Conservation (phyloP, 2,888 invertebrate species). For the Lepidonotus clava region DNA sequence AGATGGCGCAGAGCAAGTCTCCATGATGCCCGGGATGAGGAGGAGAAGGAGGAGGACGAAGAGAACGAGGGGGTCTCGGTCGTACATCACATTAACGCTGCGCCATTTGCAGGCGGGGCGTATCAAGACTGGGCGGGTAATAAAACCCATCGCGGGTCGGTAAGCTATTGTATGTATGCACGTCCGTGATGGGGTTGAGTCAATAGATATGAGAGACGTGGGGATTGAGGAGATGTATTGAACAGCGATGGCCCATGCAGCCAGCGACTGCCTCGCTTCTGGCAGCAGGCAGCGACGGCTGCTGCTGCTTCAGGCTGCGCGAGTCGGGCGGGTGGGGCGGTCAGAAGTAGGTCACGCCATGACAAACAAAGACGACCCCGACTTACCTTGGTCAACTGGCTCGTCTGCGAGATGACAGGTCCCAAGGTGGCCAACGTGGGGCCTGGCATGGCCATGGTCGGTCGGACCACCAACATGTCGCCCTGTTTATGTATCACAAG, state of each 20-base stretch:
- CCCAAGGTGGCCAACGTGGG: conserved; percentile 27
- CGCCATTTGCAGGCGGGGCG: background rate
- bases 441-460: conserved; percentile 42
- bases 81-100: conserved; percentile 18
- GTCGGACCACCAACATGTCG: conserved; percentile 40
- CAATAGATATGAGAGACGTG: background rate
- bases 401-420: conserved; percentile 28
- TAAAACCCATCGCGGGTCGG: too few species aligned
- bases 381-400: conserved; percentile 34
- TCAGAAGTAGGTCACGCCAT: conserved; percentile 11
- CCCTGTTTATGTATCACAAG: background rate
- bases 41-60: background rate
- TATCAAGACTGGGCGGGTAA: too few species aligned
- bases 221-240: background rate
- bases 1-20: too few species aligned
- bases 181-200: background rate
- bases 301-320: conserved; percentile 8
- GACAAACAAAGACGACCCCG: background rate
- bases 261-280: background rate
- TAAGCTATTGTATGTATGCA: background rate
- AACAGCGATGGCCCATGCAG: conserved; percentile 10
- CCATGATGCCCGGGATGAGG: background rate
- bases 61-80: background rate
- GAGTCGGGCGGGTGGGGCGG: background rate
- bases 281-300: background rate